A percentile compares a stretch with the other conserved stretches of the same genome.
Evolutionary conservation across 1,140 invertebrate species (phyloP).

Genomic region (Drosophila seguyi): DNA sequence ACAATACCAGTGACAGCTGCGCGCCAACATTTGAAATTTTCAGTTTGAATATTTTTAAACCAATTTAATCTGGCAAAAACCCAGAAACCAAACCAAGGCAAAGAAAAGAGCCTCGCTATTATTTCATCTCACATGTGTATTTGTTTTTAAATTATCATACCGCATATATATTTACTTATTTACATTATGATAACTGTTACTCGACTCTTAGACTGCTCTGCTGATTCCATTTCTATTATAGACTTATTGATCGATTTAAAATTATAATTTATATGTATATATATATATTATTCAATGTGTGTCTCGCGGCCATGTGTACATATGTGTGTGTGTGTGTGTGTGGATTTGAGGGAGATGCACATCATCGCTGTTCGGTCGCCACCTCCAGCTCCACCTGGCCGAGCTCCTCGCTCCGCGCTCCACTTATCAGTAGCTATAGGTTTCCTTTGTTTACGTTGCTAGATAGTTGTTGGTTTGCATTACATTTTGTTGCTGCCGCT

Average conservation of each 20-base stretch:
- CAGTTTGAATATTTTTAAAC: too few relatives aligned
- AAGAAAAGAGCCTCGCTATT: not conserved
- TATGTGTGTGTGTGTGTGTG: slow-evolving; percentile 6
- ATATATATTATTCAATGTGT: slow-evolving; percentile 26
- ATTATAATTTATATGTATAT: slow-evolving; percentile 35
- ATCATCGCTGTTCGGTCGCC: slow-evolving; percentile 8
- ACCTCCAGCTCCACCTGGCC: slow-evolving; percentile 6
- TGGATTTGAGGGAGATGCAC: slow-evolving; percentile 15
- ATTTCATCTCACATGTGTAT: slow-evolving; percentile 32
- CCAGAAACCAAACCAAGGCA: not conserved
- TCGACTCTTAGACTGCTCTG: slow-evolving; percentile 30
- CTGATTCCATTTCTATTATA: slow-evolving; percentile 33
- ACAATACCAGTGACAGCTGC: not conserved
- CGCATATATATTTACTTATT: slow-evolving; percentile 66
- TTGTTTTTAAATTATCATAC: slow-evolving; percentile 51
- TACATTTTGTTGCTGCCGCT: slow-evolving; percentile 9
- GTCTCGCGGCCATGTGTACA: not conserved
- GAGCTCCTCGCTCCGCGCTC: not conserved
- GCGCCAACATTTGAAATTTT: slow-evolving; percentile 1
- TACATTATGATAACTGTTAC: slow-evolving; percentile 54
- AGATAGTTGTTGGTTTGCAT: slow-evolving; percentile 49
- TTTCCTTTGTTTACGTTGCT: slow-evolving; percentile 39
- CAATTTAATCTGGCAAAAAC: too few relatives aligned
- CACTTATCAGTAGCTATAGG: slow-evolving; percentile 46
- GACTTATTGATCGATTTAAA: slow-evolving; percentile 37